Percentiles rank a stretch among this genome's conserved stretches.
Evolutionary conservation across 2,113 vertebrate genomes (phyloP).

Genomic region (Eulemur macaco): DNA sequence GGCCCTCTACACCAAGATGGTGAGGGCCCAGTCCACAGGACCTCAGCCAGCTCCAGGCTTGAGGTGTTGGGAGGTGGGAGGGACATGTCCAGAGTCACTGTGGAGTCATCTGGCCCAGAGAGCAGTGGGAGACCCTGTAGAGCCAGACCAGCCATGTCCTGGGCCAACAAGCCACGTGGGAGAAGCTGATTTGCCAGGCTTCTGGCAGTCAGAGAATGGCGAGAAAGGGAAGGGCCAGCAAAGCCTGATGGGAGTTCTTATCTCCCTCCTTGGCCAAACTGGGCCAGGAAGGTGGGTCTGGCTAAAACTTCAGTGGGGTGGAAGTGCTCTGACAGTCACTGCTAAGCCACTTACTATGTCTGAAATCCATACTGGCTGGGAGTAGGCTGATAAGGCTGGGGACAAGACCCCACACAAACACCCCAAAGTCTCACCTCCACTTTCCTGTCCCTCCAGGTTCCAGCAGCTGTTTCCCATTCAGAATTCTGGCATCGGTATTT

Average conservation of each 20-base stretch:
- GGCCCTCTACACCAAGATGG: slow-evolving; percentile 98
- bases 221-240: slow-evolving; percentile 5
- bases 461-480: slow-evolving; percentile 94
- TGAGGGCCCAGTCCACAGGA: slow-evolving; percentile 71
- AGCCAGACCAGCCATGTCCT: background rate
- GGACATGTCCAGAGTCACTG: background rate
- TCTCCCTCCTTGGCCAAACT: background rate
- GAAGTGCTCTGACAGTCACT: background rate
- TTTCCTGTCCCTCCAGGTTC: slow-evolving; percentile 86
- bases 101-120: background rate
- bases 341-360: background rate
- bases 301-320: background rate
- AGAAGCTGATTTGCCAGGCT: background rate
- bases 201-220: slow-evolving; percentile 21
- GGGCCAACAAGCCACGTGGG: background rate
- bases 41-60: background rate
- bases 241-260: background rate
- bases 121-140: background rate
- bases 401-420: background rate
- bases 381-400: background rate
- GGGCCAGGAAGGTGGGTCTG: background rate
- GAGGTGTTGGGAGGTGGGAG: background rate
- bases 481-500: slow-evolving; percentile 99
- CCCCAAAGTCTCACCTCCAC: background rate
- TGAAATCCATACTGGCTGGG: background rate